Evolutionary conservation across 2,888 invertebrate species (phyloP), one percentile per base, ranked within the genome.

Genomic region (Embidobia sp.): DNA sequence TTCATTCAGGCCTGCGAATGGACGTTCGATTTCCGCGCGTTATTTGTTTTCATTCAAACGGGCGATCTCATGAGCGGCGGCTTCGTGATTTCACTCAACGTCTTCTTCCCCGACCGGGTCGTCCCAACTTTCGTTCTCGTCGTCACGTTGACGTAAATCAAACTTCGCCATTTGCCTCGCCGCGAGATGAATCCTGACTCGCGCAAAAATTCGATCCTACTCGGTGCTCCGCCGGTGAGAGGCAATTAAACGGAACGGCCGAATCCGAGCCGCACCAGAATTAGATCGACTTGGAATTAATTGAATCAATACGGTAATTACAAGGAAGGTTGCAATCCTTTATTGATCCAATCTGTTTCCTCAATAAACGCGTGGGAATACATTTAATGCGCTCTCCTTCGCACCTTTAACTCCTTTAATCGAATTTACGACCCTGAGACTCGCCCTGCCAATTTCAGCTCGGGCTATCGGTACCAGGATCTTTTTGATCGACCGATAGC

Each of bases 31-130:
- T 73, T 73, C 42, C 29, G 29, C 27, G 37, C 44, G 37, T 11
- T 61, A 59, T 73, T 66, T 42, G 27, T 59, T 57, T 57, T 42
- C 53, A 22, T 26, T 59, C 26, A 66, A 59, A 44, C 22, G 27
- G 10, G 1, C 44, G 51, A 10, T 48, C 55, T 63, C 31, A 63
- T 63, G 63, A 46, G 19, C 40, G 19, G n/a, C 2, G 44, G 10
- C 33, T 37, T 57, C n/a, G 31, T 15, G 35, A 53, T 70, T 63
- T 35, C 44, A 35, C 29, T 61, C 35, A 57, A 48, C 29, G 33
- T 55, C 37, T 67, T 63, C 15, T 15, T 16, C 10, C 29, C n/a
- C n/a, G n/a, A n/a, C n/a, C n/a, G n/a, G n/a, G n/a, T 8, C 15
- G 13, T 22, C 18, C 40, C 26, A 16, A 2, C 40, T 55, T 27